Percentiles rank a stretch among this genome's conserved stretches.
Conservation (phyloP, 1,140 invertebrate species). For the Charaxes varanes region DNA sequence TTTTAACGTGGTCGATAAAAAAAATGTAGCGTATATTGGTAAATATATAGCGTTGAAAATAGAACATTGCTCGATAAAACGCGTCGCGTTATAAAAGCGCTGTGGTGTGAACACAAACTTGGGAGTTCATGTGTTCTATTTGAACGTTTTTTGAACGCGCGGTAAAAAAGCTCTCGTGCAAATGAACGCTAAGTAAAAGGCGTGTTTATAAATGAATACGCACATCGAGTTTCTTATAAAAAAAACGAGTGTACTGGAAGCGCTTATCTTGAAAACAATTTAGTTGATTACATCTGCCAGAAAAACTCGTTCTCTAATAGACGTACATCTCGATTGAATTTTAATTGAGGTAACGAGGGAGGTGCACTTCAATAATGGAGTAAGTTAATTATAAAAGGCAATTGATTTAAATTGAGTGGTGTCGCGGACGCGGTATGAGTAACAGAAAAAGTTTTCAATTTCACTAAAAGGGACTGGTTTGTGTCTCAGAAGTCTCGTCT, state of each 20-base stretch:
- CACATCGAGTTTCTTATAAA: conserved; percentile 15
- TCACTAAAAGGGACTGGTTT: conserved; percentile 76
- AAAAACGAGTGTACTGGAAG: conserved; percentile 21
- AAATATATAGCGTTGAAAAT: too few relatives aligned
- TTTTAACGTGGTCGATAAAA: too few relatives aligned
- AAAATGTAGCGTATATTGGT: too few relatives aligned
- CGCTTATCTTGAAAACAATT: conserved; percentile 44
- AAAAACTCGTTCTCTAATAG: conserved; percentile 55
- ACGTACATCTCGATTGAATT: conserved; percentile 25
- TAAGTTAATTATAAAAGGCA: conserved; percentile 73
- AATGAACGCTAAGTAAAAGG: conserved; percentile 10
- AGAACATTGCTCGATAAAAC: too few relatives aligned
- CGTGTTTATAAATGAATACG: conserved; percentile 8
- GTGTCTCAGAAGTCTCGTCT: conserved; percentile 73
- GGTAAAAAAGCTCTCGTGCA: too few relatives aligned
- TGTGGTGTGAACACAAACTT: too few relatives aligned
- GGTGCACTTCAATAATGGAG: conserved; percentile 64
- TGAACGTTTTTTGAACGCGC: too few relatives aligned
- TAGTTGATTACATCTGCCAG: conserved; percentile 48
- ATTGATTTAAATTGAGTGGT: conserved; percentile 71
- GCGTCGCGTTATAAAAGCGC: too few relatives aligned
- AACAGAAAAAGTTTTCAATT: conserved; percentile 76
- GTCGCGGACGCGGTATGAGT: conserved; percentile 63
- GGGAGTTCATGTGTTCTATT: too few relatives aligned
- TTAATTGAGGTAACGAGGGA: conserved; percentile 19